Percentiles rank a stretch among this genome's conserved stretches.
Conservation (phyloP, 2,797 vertebrate species). For the Melanogrammus aeglefinus region DNA sequence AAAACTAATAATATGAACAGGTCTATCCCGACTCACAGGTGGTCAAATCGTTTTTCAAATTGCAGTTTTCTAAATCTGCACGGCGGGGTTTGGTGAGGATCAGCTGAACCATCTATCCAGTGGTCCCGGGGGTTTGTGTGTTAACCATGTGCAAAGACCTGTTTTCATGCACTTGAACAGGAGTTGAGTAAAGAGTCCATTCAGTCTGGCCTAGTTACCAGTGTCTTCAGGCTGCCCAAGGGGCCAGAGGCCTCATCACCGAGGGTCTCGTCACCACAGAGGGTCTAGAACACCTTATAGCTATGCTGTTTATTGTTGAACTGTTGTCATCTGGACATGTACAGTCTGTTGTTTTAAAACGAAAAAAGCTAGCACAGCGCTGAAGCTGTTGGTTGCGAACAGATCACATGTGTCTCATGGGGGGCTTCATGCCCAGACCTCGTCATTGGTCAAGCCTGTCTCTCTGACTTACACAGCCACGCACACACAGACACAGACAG, state of each 20-base stretch:
- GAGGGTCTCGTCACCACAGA: too few species aligned
- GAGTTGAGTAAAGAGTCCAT: background rate
- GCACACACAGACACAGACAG: conserved; percentile 13
- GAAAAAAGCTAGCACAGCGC: conserved; percentile 21
- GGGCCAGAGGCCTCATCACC: background rate
- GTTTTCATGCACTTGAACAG: background rate
- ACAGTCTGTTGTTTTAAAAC: conserved; percentile 6
- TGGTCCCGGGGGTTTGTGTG: too few species aligned
- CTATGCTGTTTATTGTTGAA: background rate
- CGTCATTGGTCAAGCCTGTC: conserved; percentile 57
- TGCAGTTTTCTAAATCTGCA: too few species aligned
- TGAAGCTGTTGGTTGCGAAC: conserved; percentile 25
- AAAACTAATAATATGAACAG: too few species aligned
- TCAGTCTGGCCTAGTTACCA: background rate
- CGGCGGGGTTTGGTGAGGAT: too few species aligned
- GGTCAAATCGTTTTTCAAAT: too few species aligned
- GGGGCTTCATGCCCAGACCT: conserved; percentile 36
- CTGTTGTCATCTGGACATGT: background rate
- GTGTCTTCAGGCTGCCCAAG: background rate
- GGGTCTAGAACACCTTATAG: background rate
- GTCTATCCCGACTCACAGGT: too few species aligned
- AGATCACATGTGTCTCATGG: conserved; percentile 23
- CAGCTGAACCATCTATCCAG: too few species aligned
- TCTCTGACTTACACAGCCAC: conserved; percentile 47
- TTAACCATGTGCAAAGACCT: background rate